Conservation (phyloP, 2,113 vertebrate genomes). For the Barbus barbus region DNA sequence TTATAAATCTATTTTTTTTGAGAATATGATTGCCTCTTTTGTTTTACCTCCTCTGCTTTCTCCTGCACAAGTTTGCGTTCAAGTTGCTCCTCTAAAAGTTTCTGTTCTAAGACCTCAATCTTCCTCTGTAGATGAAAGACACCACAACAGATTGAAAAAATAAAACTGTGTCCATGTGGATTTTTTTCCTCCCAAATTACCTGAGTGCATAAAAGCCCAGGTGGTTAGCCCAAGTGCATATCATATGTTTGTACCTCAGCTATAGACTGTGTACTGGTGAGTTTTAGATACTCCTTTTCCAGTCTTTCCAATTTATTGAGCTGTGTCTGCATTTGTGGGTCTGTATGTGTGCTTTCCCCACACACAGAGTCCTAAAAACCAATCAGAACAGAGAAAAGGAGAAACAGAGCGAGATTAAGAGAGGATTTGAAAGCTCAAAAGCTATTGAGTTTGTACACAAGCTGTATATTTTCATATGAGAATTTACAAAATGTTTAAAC, state of each 20-base stretch:
- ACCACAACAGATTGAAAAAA: neutral
- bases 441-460: too few relatives aligned
- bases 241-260: slow-evolving; percentile 75
- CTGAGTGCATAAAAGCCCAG: too few relatives aligned
- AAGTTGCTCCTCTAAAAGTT: slow-evolving; percentile 81
- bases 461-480: too few relatives aligned
- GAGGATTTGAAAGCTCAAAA: too few relatives aligned
- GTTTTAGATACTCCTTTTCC: slow-evolving; percentile 83
- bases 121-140: slow-evolving; percentile 80
- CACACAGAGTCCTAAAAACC: slow-evolving; percentile 74
- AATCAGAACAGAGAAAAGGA: slow-evolving; percentile 4
- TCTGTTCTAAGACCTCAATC: slow-evolving; percentile 85
- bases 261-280: slow-evolving; percentile 81
- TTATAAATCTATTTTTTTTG: neutral
- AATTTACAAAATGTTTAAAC: too few relatives aligned
- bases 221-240: too few relatives aligned
- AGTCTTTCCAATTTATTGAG: slow-evolving; percentile 85
- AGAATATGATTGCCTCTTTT: neutral
- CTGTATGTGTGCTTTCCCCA: slow-evolving; percentile 73
- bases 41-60: slow-evolving; percentile 83
- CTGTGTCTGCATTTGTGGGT: slow-evolving; percentile 73
- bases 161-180: too few relatives aligned
- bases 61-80: slow-evolving; percentile 84
- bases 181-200: too few relatives aligned
- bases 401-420: neutral